Conservation (phyloP, 2,888 invertebrate genomes). For the Temnothorax ravouxi region DNA sequence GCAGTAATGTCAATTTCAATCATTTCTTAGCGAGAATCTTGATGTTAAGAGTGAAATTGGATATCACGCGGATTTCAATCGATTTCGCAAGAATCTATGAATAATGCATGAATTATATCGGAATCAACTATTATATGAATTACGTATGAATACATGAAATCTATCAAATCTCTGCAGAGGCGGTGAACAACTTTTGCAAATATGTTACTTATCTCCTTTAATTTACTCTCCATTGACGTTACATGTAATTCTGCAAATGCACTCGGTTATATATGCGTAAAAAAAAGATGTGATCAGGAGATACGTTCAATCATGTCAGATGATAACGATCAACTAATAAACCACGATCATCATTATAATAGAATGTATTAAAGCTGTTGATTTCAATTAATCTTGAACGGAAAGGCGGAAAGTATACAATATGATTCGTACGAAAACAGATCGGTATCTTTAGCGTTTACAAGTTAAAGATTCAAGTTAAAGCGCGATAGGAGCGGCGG, state of each 20-base stretch:
- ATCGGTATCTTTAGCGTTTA: conserved; percentile 21
- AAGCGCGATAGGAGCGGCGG: conserved; percentile 8
- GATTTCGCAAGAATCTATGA: conserved; percentile 5
- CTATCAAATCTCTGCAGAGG: not conserved
- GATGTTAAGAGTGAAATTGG: not conserved
- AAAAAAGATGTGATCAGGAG: not conserved
- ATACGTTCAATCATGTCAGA: not conserved
- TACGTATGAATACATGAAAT: conserved; percentile 15
- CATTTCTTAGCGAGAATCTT: not conserved
- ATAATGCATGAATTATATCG: not conserved
- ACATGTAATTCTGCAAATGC: conserved; percentile 17
- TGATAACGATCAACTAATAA: conserved; percentile 9
- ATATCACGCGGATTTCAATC: not conserved
- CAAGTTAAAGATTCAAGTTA: conserved; percentile 42
- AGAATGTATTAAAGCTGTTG: conserved; percentile 1
- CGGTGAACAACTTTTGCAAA: conserved; percentile 1
- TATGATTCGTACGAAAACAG: not conserved
- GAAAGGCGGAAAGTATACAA: not conserved
- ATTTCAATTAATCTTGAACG: not conserved
- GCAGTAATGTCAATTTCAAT: not conserved
- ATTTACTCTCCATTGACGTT: not conserved
- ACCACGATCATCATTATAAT: not conserved
- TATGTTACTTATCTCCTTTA: conserved; percentile 20
- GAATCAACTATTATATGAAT: not conserved
- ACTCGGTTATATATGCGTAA: not conserved